Percentiles rank a stretch among this genome's conserved stretches.
Conservation (phyloP, 2,888 invertebrate species). For the Tetragonisca angustula region DNA sequence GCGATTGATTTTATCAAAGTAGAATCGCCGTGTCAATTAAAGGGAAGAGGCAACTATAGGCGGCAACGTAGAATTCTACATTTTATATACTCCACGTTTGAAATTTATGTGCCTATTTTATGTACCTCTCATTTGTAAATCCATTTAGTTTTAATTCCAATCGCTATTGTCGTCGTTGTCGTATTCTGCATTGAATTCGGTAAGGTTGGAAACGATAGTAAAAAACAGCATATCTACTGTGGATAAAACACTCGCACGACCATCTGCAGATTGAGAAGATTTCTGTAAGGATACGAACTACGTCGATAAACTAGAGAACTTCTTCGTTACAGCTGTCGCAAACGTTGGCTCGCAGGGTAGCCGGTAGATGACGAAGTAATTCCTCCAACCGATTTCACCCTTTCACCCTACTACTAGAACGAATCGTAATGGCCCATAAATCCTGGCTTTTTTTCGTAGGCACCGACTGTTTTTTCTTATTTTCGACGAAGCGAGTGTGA, state of each 20-base stretch:
- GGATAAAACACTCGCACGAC: neutral
- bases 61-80: neutral
- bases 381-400: conserved; percentile 14
- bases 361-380: conserved; percentile 32
- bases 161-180: neutral
- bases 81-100: too few relatives aligned
- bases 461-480: conserved; percentile 64
- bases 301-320: neutral
- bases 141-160: neutral
- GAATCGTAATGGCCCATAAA: conserved; percentile 78
- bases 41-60: neutral
- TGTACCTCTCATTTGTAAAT: too few relatives aligned
- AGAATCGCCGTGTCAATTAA: neutral
- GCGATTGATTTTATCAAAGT: neutral
- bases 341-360: neutral
- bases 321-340: too few relatives aligned
- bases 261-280: neutral
- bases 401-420: conserved; percentile 69
- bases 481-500: conserved; percentile 76
- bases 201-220: neutral
- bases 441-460: conserved; percentile 67
- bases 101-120: neutral
- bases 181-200: rapidly evolving
- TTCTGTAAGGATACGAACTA: neutral
- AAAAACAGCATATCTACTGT: neutral